Conservation (phyloP, 2,797 vertebrate species). For the Sebastes steindachneri region DNA sequence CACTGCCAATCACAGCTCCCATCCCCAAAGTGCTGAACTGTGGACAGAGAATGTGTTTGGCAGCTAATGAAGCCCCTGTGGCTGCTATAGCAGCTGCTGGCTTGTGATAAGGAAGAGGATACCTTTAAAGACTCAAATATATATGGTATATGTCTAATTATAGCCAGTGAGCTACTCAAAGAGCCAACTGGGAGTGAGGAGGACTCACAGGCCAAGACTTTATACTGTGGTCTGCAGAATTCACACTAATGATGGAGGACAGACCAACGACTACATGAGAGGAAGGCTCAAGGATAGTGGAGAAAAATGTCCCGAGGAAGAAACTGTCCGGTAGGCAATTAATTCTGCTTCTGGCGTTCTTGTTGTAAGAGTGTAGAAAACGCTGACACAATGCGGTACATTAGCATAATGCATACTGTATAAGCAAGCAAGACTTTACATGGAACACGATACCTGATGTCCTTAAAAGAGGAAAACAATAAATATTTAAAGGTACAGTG, state of each 20-base stretch:
- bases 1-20: slow-evolving; percentile 55
- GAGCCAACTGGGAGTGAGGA: not conserved
- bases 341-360: not conserved
- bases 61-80: slow-evolving; percentile 30
- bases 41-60: slow-evolving; percentile 21
- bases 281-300: not conserved
- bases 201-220: not conserved
- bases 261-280: not conserved
- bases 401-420: not conserved
- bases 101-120: slow-evolving; percentile 30
- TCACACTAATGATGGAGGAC: slow-evolving; percentile 5
- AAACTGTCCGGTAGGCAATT: slow-evolving; percentile 5
- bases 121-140: slow-evolving; percentile 16
- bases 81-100: slow-evolving; percentile 24
- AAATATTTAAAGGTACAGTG: no score
- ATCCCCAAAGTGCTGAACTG: slow-evolving; percentile 32
- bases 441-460: not conserved
- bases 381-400: not conserved
- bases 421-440: not conserved
- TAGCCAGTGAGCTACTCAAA: slow-evolving; percentile 2
- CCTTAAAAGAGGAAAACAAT: not conserved
- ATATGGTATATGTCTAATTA: not conserved
- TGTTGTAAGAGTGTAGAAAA: not conserved
- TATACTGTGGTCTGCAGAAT: not conserved
- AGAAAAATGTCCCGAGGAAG: not conserved